phyloP scores from a whole-genome alignment of 2,797 vertebrate genomes.

The Poliocrania exsul region DNA sequence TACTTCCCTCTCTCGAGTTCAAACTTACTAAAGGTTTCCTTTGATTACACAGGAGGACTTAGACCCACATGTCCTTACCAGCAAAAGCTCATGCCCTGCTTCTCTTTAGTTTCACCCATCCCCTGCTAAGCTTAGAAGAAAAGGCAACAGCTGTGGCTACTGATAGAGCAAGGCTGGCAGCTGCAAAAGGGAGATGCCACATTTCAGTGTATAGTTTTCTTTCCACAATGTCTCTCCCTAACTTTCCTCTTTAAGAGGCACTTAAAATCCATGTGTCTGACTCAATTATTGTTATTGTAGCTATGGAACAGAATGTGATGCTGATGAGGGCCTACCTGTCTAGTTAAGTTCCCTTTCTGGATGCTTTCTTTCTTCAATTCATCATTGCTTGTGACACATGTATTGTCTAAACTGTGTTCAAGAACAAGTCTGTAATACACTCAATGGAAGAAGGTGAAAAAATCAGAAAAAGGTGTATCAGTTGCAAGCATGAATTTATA shows the following conservation, averaged over 20 bases:
- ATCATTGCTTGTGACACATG: conserved; percentile 72
- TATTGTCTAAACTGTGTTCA: conserved; percentile 64
- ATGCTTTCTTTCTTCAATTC: conserved; percentile 61
- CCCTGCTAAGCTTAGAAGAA: conserved; percentile 53
- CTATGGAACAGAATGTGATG: conserved; percentile 30
- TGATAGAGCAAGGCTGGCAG: conserved; percentile 59
- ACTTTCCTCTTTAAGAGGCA: conserved; percentile 69
- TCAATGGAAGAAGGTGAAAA: conserved; percentile 48
- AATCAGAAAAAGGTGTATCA: background rate
- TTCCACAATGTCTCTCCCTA: conserved; percentile 54
- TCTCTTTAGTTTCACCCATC: conserved; percentile 4
- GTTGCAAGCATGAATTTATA: conserved; percentile 5
- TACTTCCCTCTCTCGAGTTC: background rate
- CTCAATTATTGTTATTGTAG: conserved; percentile 67
- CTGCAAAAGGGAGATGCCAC: conserved; percentile 51
- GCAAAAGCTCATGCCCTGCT: background rate
- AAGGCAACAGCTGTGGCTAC: conserved; percentile 38
- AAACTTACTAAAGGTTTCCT: background rate
- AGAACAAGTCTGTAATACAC: conserved; percentile 51
- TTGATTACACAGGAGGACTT: background rate
- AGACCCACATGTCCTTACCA: background rate
- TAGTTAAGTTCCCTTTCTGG: conserved; percentile 64
- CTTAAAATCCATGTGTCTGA: conserved; percentile 72
- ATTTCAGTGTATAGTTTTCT: conserved; percentile 56
- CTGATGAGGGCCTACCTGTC: conserved; percentile 70